Base-by-base conservation (phyloP, 2,797 vertebrate genomes). In the Acomys russatus region DNA sequence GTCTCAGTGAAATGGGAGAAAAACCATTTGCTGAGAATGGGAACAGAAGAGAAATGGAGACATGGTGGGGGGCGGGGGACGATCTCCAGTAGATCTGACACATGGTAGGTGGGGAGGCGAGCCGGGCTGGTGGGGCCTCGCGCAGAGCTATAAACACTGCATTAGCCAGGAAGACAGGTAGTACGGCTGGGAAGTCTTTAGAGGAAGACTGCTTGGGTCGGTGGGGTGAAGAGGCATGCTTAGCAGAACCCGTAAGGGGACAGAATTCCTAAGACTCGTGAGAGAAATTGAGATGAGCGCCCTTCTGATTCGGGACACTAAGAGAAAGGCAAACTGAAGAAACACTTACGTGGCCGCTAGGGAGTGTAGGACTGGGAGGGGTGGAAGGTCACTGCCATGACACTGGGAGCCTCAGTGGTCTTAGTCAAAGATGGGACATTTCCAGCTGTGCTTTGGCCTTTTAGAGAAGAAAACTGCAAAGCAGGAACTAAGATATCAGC, bases 1-100 rank as follows among this genome's bases (percentile, higher is more conserved):
- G 91, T 94, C 70, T 73, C 78, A n/a, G 35, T 77, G 91, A 94
- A 84, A 92, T 86, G 12, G n/a, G 70, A 92, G 76, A 74, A 92
- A 44, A 77, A 76, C 68, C 70, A 10, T 84, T 71, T 86, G 63
- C 88, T n/a, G 30, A 38, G 56, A 80, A n/a, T 59, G 20, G 59
- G 18, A 23, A 61, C 56, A 71, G 61, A n/a, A n/a, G 33, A 66
- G 51, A 78, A 20, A 9, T 12, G 11, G 63, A 59, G 12, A 23
- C 8, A 1, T 11, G 54, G 9, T 64, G 14, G 14, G 4, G 9
- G n/a, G n/a, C n/a, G n/a, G n/a, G n/a, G n/a, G n/a, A n/a, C n/a
- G n/a, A n/a, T 59, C 71, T 83, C 51, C 22, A 23, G 0, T 7
- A 23, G 35, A 80, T 59, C 22, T 56, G 78, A 59, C 22, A 15